Percentiles rank a stretch among this genome's conserved stretches.
Conservation (phyloP, 2,888 invertebrate species). For the Drosophila stalkeri region DNA sequence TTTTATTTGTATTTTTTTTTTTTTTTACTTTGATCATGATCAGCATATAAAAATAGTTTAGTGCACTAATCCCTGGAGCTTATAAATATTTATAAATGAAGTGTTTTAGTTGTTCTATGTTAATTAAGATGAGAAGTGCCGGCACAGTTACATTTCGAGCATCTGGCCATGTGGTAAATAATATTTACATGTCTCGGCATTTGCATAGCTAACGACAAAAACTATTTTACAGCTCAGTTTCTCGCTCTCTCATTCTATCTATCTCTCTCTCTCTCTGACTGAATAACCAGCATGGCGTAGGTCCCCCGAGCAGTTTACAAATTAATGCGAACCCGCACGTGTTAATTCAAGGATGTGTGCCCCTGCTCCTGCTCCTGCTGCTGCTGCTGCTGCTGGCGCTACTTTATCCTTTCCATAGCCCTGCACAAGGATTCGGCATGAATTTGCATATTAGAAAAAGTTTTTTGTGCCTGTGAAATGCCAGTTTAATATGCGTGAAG, state of each 20-base stretch:
- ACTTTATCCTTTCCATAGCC: constrained; percentile 57
- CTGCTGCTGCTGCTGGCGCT: constrained; percentile 36
- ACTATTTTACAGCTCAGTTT: constrained; percentile 39
- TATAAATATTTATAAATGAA: constrained; percentile 70
- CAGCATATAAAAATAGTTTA: constrained; percentile 30
- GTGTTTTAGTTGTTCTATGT: constrained; percentile 76
- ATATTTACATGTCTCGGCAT: constrained; percentile 73
- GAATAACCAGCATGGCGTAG: constrained; percentile 13
- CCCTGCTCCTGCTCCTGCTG: constrained; percentile 29
- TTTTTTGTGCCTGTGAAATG: constrained; percentile 76
- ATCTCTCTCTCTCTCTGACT: constrained; percentile 14
- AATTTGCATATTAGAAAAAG: constrained; percentile 80
- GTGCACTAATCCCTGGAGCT: constrained; percentile 33
- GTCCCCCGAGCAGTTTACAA: constrained; percentile 66
- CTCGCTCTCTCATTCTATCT: background rate
- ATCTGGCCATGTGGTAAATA: constrained; percentile 78
- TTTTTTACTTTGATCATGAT: background rate
- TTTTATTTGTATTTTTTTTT: background rate
- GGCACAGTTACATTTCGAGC: constrained; percentile 70
- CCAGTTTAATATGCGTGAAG: constrained; percentile 81
- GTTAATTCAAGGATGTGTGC: constrained; percentile 79
- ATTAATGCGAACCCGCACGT: constrained; percentile 78
- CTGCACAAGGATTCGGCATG: constrained; percentile 61
- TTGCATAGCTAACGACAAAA: constrained; percentile 79
- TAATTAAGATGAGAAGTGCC: constrained; percentile 66